Base-by-base conservation (phyloP, 1,140 invertebrate genomes). In the Diprion similis region DNA sequence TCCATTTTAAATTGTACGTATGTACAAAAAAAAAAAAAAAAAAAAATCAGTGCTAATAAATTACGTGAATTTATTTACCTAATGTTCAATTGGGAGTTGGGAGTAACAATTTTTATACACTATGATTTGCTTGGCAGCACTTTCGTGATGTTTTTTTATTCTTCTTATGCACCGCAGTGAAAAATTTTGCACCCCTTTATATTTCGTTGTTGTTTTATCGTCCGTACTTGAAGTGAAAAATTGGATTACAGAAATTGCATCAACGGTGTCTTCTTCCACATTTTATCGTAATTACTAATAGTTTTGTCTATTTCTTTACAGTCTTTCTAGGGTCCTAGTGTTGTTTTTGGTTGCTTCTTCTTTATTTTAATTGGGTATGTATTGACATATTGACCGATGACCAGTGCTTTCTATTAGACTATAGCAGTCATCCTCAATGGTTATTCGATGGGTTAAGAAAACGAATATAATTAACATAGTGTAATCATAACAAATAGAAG, bases 301-400 rank as follows among this genome's bases (percentile, higher is more conserved):
- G 18, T 19, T 45, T 68, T 18, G 17, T 19, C 11, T 15, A 45
- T 70, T 70, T 46, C 15, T 70, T 70, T 70, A 70, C 69, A 70
- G 69, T 13, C 45, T 45, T 48, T 70, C 46, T 37, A 70, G 46
- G 69, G 46, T 70, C 46, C 46, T 70, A 46, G 11, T 45, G 46
- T 37, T 11, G 69, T 70, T 70, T 70, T 70, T 48, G 69, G 69
- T 70, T 46, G 46, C 69, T 70, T 70, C 69, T 70, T 46, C 19
- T 70, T 70, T 70, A 70, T 70, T 70, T 48, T 70, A 70, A 46
- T 46, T 70, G 45, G 69, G 69, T 70, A 70, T 46, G 69, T 70
- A 70, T 70, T 46, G 59, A 18, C 59, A 37, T 37, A 37, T 37
- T 37, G 24, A 37, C 24, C 24, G 24, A 37, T 37, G 2, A 37